These are phyloP conservation scores for Microtus oregoni DNA, from an alignment of 2,113 vertebrate species.

Conservation along the genomic window DNA sequence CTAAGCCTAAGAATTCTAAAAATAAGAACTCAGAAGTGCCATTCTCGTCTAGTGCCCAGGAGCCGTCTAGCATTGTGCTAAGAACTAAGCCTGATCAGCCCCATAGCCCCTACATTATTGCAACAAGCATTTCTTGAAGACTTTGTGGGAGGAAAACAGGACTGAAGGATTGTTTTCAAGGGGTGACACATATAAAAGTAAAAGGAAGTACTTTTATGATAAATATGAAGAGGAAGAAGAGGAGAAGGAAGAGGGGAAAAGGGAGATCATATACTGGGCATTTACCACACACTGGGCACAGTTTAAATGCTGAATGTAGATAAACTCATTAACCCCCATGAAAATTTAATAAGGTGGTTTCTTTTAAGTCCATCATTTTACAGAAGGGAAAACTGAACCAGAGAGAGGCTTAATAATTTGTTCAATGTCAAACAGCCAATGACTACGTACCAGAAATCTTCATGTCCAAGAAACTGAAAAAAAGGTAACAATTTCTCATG, in stretches of 20 bases:
- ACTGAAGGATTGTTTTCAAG: conserved; percentile 40
- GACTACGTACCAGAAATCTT: conserved; percentile 10
- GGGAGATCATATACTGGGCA: not conserved
- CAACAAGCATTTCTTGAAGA: conserved; percentile 17
- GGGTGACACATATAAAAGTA: conserved; percentile 26
- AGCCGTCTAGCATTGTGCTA: not conserved
- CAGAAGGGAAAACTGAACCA: not conserved
- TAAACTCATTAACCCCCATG: not conserved
- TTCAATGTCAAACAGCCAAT: not conserved
- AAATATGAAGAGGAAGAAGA: not conserved
- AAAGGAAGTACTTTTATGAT: conserved; percentile 18
- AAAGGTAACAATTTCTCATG: not conserved
- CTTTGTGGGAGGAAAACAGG: not conserved
- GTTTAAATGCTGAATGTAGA: not conserved
- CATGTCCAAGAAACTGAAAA: not conserved
- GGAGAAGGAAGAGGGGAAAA: not conserved
- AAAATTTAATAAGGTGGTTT: conserved; percentile 15
- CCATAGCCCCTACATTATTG: not conserved
- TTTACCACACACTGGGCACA: not conserved
- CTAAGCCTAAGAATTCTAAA: conserved; percentile 29
- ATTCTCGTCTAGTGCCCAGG: not conserved
- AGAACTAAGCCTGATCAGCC: not conserved
- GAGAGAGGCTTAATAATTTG: not conserved
- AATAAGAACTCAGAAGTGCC: not conserved
- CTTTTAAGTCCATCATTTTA: not conserved